Percentiles rank a stretch among this genome's conserved stretches.
Evolutionary conservation across 2,888 invertebrate genomes (phyloP).

Genomic region (Pristionchus maxplancki): DNA sequence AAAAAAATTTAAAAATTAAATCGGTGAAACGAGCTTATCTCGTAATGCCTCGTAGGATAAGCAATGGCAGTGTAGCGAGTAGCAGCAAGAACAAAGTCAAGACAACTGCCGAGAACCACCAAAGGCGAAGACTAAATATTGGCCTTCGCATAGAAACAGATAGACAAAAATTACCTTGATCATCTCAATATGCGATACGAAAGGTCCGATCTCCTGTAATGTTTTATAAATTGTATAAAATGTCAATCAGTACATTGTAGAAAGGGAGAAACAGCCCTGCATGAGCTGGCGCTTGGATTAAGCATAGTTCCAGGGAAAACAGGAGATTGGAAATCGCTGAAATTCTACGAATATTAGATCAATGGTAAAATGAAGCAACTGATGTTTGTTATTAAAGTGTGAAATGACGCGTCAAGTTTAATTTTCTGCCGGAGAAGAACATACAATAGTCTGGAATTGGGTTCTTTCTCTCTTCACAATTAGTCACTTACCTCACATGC

Average conservation of each 20-base stretch:
- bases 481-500: neutral
- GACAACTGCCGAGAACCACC: neutral
- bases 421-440: neutral
- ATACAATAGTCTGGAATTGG: neutral
- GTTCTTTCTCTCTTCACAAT: too few relatives aligned
- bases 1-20: neutral
- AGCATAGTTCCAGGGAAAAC: neutral
- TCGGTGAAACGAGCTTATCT: neutral
- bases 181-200: neutral
- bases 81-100: neutral
- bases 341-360: neutral
- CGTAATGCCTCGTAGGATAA: neutral
- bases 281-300: neutral
- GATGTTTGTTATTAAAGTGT: neutral
- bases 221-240: neutral
- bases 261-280: neutral
- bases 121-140: neutral
- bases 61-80: neutral
- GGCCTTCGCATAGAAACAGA: neutral
- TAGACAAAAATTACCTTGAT: neutral
- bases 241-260: too few relatives aligned
- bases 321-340: neutral
- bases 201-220: neutral
- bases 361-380: neutral
- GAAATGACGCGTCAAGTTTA: neutral